phyloP scores from a whole-genome alignment of 2,113 vertebrate genomes.

The Anhinga anhinga region DNA sequence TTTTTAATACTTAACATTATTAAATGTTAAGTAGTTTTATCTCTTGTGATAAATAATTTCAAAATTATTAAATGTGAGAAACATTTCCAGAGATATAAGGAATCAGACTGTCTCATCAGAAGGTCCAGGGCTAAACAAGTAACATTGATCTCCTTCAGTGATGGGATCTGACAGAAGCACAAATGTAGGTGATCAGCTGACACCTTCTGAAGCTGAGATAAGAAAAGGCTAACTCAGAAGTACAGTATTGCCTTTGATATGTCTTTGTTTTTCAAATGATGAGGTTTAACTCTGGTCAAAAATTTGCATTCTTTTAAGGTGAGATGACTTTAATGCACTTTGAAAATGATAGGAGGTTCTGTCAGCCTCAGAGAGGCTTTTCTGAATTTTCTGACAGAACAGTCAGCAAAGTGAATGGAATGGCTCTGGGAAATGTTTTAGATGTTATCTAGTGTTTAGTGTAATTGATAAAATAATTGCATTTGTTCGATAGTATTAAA shows the following conservation, averaged over 20 bases:
- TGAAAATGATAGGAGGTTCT: background rate
- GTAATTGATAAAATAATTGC: conserved; percentile 49
- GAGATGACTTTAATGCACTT: background rate
- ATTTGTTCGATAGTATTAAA: conserved; percentile 11
- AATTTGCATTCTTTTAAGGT: background rate
- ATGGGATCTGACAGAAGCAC: conserved; percentile 59
- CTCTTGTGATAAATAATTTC: background rate
- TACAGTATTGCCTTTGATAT: conserved; percentile 9
- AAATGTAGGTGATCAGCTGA: conserved; percentile 62
- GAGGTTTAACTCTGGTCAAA: background rate
- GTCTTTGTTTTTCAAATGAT: conserved; percentile 48
- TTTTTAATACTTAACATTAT: too few relatives aligned
- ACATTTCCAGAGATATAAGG: conserved; percentile 38
- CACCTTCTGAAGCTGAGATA: conserved; percentile 68
- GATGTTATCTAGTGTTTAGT: background rate
- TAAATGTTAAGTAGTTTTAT: background rate
- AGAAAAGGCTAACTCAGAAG: conserved; percentile 44
- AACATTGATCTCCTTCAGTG: conserved; percentile 61
- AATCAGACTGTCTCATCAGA: conserved; percentile 66
- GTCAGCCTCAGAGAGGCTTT: background rate
- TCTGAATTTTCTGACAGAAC: background rate
- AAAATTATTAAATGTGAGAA: background rate
- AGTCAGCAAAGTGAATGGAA: background rate
- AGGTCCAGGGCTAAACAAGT: conserved; percentile 20
- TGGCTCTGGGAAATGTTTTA: background rate